Evolutionary conservation across 2,888 invertebrate genomes (phyloP), one percentile per base, ranked within the genome.

Genomic region (Chalcosyrphus nemorum): DNA sequence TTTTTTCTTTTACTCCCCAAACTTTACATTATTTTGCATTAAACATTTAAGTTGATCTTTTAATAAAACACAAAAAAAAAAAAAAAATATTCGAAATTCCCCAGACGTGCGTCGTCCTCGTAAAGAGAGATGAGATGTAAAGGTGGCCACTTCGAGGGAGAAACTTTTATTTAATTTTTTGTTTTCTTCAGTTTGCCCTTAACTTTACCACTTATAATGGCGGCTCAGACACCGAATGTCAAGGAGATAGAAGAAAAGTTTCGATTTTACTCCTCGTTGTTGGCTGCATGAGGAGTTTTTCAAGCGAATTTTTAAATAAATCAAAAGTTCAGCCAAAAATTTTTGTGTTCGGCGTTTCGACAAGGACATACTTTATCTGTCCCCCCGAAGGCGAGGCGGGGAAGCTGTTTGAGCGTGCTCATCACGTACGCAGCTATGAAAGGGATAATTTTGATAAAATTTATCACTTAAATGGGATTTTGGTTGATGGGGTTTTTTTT

Each of bases 381-480:
- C 35, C 35, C 19, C 15, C 7, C 4, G 32, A 35, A 7, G 3
- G 45, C n/a, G n/a, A n/a, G n/a, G n/a, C n/a, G n/a, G 19, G 17
- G 2, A 5, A 41, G 4, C 13, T 56, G 7, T 65, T 66, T 15
- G 5, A 11, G 38, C 2, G 41, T 24, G 50, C 52, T 59, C 13
- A 41, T 72, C 82, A 78, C 77, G 82, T 68, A 35, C 32, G 21
- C 21, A 17, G n/a, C 56, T 41, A 17, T 24, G 32, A 27, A 35
- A 35, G 57, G 57, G 24, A 57, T 59, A 43, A 56, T 70, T 70
- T 61, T 59, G 35, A 57, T 59, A 27, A 32, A 43, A 78, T 59
- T 78, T 82, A 59, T 72, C 65, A 77, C 71, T 82, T 82, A 66
- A 54, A 68, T 54, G 52, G 35, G 32, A 72, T 54, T 56, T 72